Conservation (phyloP, 1,140 invertebrate species). For the Drosophila nigromelanica region DNA sequence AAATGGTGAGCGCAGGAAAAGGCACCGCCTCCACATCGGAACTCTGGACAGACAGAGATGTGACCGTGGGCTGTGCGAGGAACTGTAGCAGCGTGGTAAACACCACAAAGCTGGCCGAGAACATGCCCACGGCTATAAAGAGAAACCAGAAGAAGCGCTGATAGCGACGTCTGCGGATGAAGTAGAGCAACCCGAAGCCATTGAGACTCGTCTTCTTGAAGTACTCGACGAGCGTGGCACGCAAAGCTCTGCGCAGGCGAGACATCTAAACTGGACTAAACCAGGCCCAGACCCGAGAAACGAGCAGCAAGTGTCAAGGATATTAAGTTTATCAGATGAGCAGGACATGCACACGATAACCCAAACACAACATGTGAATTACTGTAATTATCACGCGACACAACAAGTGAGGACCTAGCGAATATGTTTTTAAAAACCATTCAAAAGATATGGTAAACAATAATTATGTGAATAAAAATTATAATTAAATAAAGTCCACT, state of each 20-base stretch:
- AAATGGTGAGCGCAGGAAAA: conserved; percentile 42
- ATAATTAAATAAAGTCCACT: too few relatives aligned
- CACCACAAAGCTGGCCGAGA: conserved; percentile 47
- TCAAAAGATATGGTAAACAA: too few relatives aligned
- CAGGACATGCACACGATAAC: not conserved
- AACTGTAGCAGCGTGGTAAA: conserved; percentile 44
- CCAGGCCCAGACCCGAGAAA: not conserved
- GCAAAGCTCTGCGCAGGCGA: conserved; percentile 33
- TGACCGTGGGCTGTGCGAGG: conserved; percentile 49
- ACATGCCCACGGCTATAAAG: conserved; percentile 53
- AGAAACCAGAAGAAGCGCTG: conserved; percentile 64
- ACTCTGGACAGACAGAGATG: conserved; percentile 25
- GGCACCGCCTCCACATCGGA: not conserved
- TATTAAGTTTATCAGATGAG: conserved; percentile 18
- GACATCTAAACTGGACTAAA: conserved; percentile 49
- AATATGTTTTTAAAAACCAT: too few relatives aligned
- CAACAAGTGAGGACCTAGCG: not conserved
- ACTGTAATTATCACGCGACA: conserved; percentile 26
- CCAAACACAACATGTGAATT: conserved; percentile 3
- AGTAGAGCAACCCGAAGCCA: conserved; percentile 65
- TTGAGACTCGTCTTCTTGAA: conserved; percentile 69
- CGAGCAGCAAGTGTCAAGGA: not conserved
- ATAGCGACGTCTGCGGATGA: conserved; percentile 51
- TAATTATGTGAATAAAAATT: too few relatives aligned
- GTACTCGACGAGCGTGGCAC: conserved; percentile 58